Evolutionary conservation across 1,140 invertebrate species (phyloP).

Genomic region (Brachionus rubens): DNA sequence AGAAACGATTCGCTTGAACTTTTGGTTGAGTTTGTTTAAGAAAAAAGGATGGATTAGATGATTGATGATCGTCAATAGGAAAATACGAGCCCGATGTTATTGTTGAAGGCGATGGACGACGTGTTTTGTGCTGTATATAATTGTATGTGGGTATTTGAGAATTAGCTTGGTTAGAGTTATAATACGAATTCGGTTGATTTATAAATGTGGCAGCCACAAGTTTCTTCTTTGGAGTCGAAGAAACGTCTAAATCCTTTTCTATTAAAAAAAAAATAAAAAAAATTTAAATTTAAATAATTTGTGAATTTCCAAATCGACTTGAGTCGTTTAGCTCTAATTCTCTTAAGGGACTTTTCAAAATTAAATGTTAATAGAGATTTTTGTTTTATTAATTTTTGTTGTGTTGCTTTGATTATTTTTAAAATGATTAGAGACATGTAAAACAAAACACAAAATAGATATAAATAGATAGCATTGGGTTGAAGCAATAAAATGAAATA

Average conservation of each 20-base stretch:
- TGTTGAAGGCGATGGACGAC: background rate
- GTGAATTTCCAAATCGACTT: too few species aligned
- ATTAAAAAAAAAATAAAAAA: background rate
- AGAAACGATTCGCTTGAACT: conserved; percentile 23
- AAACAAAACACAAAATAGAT: too few species aligned
- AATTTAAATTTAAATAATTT: too few species aligned
- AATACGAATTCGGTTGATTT: background rate
- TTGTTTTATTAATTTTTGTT: too few species aligned
- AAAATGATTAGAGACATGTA: too few species aligned
- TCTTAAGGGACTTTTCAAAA: too few species aligned
- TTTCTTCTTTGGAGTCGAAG: background rate
- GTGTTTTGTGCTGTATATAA: background rate
- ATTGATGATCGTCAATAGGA: background rate
- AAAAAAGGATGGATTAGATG: background rate
- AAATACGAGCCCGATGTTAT: background rate
- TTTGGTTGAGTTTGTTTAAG: background rate
- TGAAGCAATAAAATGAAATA: too few species aligned
- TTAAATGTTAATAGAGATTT: too few species aligned
- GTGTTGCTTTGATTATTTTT: too few species aligned
- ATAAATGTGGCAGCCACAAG: conserved; percentile 5
- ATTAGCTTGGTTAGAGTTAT: too few species aligned
- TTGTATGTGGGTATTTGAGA: background rate
- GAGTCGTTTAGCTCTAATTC: too few species aligned
- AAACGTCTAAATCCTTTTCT: conserved; percentile 17
- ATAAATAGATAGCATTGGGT: too few species aligned